Percentiles rank a stretch among this genome's conserved stretches.
Evolutionary conservation across 1,140 invertebrate genomes (phyloP).

Genomic region (Pseudomyrmex pallidus): DNA sequence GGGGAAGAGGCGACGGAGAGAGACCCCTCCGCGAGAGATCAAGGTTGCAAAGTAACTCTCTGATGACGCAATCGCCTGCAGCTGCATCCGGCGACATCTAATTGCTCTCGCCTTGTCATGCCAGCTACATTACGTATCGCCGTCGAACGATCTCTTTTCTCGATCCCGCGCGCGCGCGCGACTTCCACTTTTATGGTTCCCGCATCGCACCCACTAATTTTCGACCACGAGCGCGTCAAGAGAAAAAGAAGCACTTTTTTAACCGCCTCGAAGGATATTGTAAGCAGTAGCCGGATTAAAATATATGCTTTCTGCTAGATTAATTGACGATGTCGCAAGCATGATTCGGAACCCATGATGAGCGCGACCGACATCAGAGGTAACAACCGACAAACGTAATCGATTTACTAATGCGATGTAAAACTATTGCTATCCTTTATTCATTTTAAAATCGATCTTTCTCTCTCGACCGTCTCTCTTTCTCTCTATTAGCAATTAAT

Average conservation of each 20-base stretch:
- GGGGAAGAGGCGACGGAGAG: slow-evolving; percentile 25
- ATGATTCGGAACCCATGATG: not conserved
- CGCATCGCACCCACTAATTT: not conserved
- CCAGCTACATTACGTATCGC: slow-evolving; percentile 73
- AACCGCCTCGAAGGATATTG: not conserved
- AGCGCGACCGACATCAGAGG: too few species aligned
- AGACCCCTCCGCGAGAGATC: slow-evolving; percentile 73
- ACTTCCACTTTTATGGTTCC: slow-evolving; percentile 24
- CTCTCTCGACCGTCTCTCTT: not conserved
- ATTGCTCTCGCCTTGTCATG: slow-evolving; percentile 77
- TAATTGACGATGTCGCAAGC: not conserved
- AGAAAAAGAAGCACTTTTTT: not conserved
- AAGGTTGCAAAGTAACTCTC: slow-evolving; percentile 78
- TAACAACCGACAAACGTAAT: too few species aligned
- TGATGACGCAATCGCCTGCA: slow-evolving; percentile 79
- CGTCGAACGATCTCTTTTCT: slow-evolving; percentile 59
- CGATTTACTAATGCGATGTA: not conserved
- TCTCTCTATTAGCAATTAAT: slow-evolving; percentile 20
- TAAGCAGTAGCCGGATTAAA: not conserved
- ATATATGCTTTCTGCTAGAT: not conserved
- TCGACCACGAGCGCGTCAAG: not conserved
- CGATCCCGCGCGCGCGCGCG: not conserved
- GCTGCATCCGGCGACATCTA: slow-evolving; percentile 81
- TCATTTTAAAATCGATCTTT: not conserved
- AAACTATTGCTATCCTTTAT: not conserved